Conservation (phyloP, 1,140 invertebrate genomes). For the Bursaphelenchus mucronatus region DNA sequence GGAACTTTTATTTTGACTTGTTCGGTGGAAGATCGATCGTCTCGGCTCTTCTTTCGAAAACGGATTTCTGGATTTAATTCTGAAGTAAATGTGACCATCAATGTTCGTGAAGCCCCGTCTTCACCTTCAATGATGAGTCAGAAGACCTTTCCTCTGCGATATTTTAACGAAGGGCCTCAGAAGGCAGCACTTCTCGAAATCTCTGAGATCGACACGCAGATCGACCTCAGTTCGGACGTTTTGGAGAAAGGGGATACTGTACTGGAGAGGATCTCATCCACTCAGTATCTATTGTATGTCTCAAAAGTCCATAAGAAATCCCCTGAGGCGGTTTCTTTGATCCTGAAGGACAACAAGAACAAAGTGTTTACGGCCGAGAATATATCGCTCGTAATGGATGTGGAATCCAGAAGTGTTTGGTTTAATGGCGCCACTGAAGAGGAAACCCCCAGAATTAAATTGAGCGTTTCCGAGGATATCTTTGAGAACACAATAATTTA, state of each 20-base stretch:
- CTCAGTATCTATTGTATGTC: slow-evolving; percentile 7
- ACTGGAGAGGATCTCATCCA: background rate
- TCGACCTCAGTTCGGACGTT: slow-evolving; percentile 13
- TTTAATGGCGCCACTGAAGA: slow-evolving; percentile 26
- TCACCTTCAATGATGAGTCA: background rate
- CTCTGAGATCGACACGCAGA: background rate
- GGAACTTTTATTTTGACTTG: slow-evolving; percentile 26
- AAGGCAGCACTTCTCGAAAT: slow-evolving; percentile 25
- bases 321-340: slow-evolving; percentile 18
- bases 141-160: slow-evolving; percentile 13
- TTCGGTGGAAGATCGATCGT: slow-evolving; percentile 46
- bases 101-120: slow-evolving; percentile 17
- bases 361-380: slow-evolving; percentile 26
- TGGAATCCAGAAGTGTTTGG: slow-evolving; percentile 23
- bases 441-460: slow-evolving; percentile 15
- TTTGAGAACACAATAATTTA: slow-evolving; percentile 28
- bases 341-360: slow-evolving; percentile 23
- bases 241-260: slow-evolving; percentile 10
- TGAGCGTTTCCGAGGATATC: slow-evolving; percentile 36
- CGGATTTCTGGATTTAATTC: slow-evolving; percentile 35
- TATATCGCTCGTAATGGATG: slow-evolving; percentile 25
- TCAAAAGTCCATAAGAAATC: background rate
- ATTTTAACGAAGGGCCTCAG: slow-evolving; percentile 19
- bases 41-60: slow-evolving; percentile 35
- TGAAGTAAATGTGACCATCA: slow-evolving; percentile 31